Percentiles rank a stretch among this genome's conserved stretches.
These are phyloP conservation scores for Acrocyrtus sp. DNA, from an alignment of 2,888 invertebrate species.

Conservation along the genomic window DNA sequence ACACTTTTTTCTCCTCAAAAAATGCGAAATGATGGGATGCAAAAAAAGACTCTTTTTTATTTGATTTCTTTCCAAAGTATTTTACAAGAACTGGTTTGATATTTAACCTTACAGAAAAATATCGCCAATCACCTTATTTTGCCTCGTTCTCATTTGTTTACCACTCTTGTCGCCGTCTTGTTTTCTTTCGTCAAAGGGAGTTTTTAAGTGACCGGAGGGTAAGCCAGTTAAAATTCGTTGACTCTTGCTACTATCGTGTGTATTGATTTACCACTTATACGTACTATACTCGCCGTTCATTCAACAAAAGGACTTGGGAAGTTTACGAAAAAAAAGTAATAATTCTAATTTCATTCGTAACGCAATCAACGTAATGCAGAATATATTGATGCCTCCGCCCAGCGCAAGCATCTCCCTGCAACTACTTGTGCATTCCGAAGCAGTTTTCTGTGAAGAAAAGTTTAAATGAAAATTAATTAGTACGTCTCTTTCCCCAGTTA, in stretches of 20 bases:
- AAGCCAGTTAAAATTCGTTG: constrained; percentile 24
- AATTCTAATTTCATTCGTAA: background rate
- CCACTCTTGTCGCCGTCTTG: background rate
- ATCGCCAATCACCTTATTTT: constrained; percentile 1
- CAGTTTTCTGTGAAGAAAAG: background rate
- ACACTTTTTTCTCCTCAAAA: background rate
- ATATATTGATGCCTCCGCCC: background rate
- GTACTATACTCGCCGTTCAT: background rate
- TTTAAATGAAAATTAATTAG: constrained; percentile 15
- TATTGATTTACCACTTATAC: too few species aligned
- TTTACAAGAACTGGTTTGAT: constrained; percentile 14
- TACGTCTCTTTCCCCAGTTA: background rate
- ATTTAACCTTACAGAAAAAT: background rate
- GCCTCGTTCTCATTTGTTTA: background rate
- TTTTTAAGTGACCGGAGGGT: constrained; percentile 27
- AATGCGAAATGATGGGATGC: constrained; percentile 26
- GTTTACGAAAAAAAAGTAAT: too few species aligned
- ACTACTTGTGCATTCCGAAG: background rate
- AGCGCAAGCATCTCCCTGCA: background rate
- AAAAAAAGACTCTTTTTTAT: constrained; percentile 18
- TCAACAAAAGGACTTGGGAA: background rate
- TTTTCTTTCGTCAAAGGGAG: background rate
- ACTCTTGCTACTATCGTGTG: too few species aligned
- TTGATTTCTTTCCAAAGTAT: background rate
- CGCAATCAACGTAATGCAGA: too few species aligned